Base-by-base conservation (phyloP, 23 tunicate species). In the Ciona savignyi region DNA sequence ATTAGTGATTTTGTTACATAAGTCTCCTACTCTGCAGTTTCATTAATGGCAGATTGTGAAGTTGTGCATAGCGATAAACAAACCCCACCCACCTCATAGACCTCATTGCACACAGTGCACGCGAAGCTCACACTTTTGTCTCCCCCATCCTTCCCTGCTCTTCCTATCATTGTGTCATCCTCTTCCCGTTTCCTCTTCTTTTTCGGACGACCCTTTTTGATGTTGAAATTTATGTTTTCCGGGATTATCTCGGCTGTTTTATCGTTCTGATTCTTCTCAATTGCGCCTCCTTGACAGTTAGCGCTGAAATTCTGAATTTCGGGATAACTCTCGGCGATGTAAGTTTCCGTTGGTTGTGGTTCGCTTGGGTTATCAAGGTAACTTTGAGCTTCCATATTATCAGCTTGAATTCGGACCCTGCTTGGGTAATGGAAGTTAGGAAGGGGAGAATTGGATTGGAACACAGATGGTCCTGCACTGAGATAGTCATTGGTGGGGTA, bases 91-190 rank as follows among this genome's bases (percentile, higher is more conserved):
- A 86, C 93, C 70, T 74, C 62, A 51, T 66, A 87, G 22, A 62
- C 65, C 28, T 75, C 62, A 33, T 81, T 76, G 61, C 95, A 87
- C 1, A 81, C 67, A 62, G 74, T 76, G 35, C 95, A 87, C 34
- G 32, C 69, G 30, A 75, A 76, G 3, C 35, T 78, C n/a, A 48
- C 33, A 1, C 51, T 56, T 34, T 71, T 66, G 20, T 49, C 35
- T 3, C 28, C 74, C n/a, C n/a, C 75, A 9, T 68, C 71, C 29
- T 81, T 73, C 78, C 73, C 73, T 2, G 32, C 29, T 25, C 65
- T 56, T 27, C 63, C 31, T 30, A 6, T 75, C 20, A 3, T 72
- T 23, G 33, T 65, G 34, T 74, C 70, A 26, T 35, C 71, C 33
- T 77, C 82, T 19, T 29, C 74, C 23, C 32, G 29, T 0, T 67